phyloP scores from a whole-genome alignment of 2,888 invertebrate genomes.

The Athalia cordata region DNA sequence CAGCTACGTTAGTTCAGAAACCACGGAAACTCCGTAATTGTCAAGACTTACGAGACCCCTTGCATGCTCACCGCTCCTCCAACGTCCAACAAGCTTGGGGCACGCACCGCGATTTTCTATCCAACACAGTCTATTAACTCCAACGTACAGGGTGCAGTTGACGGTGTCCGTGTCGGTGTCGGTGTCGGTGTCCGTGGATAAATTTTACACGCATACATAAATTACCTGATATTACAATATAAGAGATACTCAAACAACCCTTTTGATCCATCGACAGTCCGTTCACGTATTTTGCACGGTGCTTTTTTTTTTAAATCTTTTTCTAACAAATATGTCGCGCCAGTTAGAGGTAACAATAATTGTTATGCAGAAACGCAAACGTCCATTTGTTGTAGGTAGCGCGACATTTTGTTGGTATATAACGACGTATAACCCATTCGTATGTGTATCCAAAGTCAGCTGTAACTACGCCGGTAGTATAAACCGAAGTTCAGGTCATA shows the following conservation, averaged over 20 bases:
- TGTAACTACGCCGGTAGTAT: background rate
- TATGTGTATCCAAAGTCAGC: background rate
- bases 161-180: no score
- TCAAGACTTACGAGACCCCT: slow-evolving; percentile 66
- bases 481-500: background rate
- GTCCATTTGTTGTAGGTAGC: no score
- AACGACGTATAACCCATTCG: background rate
- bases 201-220: no score
- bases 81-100: background rate
- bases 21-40: slow-evolving; percentile 69
- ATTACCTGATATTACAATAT: no score
- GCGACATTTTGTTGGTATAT: no score
- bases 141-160: no score
- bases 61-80: background rate
- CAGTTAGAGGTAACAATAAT: background rate
- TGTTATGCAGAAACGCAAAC: slow-evolving; percentile 21
- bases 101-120: no score
- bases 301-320: no score
- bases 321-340: slow-evolving; percentile 7
- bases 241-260: no score
- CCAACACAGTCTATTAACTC: no score
- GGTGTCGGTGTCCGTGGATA: no score
- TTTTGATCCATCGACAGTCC: slow-evolving; percentile 13
- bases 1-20: slow-evolving; percentile 61
- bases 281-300: slow-evolving; percentile 14